A percentile compares a stretch with the other conserved stretches of the same genome.
Evolutionary conservation across 2,888 invertebrate genomes (phyloP).

Genomic region (Hydropsyche betteni): DNA sequence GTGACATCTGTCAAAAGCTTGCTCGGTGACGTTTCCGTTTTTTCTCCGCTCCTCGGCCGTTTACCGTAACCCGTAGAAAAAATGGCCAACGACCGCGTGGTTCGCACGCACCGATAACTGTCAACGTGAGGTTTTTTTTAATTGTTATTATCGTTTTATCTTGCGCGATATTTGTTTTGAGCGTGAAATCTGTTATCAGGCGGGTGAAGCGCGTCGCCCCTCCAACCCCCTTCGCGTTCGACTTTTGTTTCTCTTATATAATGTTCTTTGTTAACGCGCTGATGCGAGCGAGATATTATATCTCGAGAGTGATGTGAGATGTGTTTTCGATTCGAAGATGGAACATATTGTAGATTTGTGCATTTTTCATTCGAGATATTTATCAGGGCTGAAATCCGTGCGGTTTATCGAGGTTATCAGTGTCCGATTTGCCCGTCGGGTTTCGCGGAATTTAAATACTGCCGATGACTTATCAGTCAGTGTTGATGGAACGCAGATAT

Average conservation of each 20-base stretch:
- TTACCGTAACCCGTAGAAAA: neutral
- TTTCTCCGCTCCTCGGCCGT: neutral
- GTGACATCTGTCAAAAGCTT: neutral
- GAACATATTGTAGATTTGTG: too few relatives aligned
- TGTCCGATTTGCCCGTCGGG: too few relatives aligned
- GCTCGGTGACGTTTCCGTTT: constrained; percentile 10
- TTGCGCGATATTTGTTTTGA: neutral
- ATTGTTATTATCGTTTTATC: neutral
- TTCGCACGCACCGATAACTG: constrained; percentile 1
- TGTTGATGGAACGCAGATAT: too few relatives aligned
- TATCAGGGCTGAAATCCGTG: too few relatives aligned
- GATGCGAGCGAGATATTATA: neutral
- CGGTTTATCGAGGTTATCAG: too few relatives aligned
- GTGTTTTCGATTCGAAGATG: too few relatives aligned
- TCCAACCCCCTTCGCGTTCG: neutral
- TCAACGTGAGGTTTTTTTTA: neutral
- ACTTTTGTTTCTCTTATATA: constrained; percentile 17
- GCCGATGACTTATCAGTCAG: too few relatives aligned
- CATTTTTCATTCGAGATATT: too few relatives aligned
- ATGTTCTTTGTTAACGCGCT: neutral
- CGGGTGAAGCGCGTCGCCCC: neutral
- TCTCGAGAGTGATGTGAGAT: too few relatives aligned
- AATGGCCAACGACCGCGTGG: neutral
- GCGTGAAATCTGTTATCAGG: neutral
- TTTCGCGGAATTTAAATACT: too few relatives aligned